These are phyloP conservation scores for Malthinus flaveolus DNA, from an alignment of 2,888 invertebrate genomes.

Conservation along the genomic window DNA sequence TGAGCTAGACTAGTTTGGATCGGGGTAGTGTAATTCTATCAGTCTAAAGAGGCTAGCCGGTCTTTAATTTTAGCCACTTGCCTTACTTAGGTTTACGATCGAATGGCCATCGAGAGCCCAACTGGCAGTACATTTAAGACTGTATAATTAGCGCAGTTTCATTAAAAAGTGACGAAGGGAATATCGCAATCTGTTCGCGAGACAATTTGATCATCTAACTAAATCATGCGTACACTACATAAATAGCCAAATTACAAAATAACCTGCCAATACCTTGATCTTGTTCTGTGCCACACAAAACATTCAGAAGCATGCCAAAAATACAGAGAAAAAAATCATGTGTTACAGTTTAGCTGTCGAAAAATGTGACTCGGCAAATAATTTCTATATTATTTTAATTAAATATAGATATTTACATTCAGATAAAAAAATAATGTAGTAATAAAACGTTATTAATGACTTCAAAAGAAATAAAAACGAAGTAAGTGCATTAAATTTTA, in stretches of 20 bases:
- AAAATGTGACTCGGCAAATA: conserved; percentile 24
- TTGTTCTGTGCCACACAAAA: conserved; percentile 74
- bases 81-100: no score
- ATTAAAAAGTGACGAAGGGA: no score
- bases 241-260: conserved; percentile 51
- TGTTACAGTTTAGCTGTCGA: conserved; percentile 33
- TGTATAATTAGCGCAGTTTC: no score
- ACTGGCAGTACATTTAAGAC: no score
- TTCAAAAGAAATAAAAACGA: background rate
- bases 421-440: conserved; percentile 17
- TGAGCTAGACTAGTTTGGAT: no score
- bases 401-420: conserved; percentile 21
- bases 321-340: conserved; percentile 51
- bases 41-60: no score
- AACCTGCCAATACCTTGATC: conserved; percentile 63
- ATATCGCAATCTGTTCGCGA: no score
- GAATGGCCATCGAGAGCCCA: no score
- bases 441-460: conserved; percentile 20
- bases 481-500: no score
- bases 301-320: conserved; percentile 72
- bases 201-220: background rate
- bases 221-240: conserved; percentile 44
- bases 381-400: conserved; percentile 17
- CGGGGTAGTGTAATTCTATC: no score
- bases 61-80: no score